phyloP scores from a whole-genome alignment of 2,797 vertebrate species.

The Neosilurus mollespiculum region DNA sequence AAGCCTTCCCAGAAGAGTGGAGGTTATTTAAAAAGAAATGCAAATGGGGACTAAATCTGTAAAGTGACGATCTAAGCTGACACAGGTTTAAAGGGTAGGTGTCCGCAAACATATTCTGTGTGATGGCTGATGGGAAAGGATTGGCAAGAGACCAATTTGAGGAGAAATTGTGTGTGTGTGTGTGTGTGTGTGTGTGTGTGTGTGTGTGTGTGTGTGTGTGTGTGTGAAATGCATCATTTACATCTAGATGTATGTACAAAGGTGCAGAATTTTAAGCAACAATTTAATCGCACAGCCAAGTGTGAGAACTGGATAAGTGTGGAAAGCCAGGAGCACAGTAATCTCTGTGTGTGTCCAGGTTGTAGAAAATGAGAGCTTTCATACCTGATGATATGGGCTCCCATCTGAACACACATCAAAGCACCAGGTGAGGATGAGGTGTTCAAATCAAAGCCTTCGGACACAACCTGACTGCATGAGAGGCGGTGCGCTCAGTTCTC shows the following conservation, averaged over 20 bases:
- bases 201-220: no score
- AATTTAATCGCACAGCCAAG: constrained; percentile 38
- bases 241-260: background rate
- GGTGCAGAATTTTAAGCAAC: constrained; percentile 42
- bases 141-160: background rate
- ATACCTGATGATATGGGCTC: constrained; percentile 45
- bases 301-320: constrained; percentile 43
- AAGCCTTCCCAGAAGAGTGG: background rate
- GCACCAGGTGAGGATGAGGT: constrained; percentile 48
- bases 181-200: no score
- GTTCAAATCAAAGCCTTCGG: constrained; percentile 44
- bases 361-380: constrained; percentile 49
- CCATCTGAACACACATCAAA: constrained; percentile 54
- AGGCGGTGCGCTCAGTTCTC: constrained; percentile 42
- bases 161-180: background rate
- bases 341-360: constrained; percentile 38
- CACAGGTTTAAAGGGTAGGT: background rate
- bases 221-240: no score
- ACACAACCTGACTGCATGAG: constrained; percentile 29
- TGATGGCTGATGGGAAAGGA: background rate
- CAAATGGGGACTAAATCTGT: background rate
- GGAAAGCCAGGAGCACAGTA: constrained; percentile 42
- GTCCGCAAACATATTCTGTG: background rate
- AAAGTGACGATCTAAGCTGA: background rate
- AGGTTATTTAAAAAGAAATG: background rate